Conservation (phyloP, 2,113 vertebrate genomes). For the Turnix velox region DNA sequence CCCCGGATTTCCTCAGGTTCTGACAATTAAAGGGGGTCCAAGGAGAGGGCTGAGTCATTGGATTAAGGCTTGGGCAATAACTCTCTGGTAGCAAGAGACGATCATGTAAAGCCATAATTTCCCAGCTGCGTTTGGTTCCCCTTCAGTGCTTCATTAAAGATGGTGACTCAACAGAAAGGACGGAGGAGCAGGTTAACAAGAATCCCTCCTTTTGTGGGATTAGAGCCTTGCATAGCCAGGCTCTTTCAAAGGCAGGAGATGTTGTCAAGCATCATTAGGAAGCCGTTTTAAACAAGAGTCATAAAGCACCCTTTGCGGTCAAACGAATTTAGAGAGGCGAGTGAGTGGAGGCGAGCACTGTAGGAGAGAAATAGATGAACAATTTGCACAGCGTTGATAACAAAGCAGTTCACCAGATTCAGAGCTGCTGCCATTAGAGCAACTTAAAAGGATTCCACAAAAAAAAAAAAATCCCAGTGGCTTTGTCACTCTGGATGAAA, state of each 20-base stretch:
- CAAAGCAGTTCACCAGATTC: slow-evolving; percentile 43
- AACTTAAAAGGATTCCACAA: slow-evolving; percentile 54
- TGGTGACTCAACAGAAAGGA: slow-evolving; percentile 62
- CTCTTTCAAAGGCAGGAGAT: slow-evolving; percentile 53
- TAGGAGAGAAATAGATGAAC: slow-evolving; percentile 52
- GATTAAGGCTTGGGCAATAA: slow-evolving; percentile 56
- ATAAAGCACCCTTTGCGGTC: slow-evolving; percentile 60
- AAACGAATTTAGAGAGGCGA: slow-evolving; percentile 45
- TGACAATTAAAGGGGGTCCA: slow-evolving; percentile 69
- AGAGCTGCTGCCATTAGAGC: slow-evolving; percentile 47
- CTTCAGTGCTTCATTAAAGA: slow-evolving; percentile 70
- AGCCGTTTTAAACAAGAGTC: slow-evolving; percentile 62
- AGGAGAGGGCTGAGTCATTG: slow-evolving; percentile 55
- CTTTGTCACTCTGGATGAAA: slow-evolving; percentile 44
- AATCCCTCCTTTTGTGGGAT: slow-evolving; percentile 65
- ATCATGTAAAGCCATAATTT: slow-evolving; percentile 66
- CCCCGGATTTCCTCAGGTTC: slow-evolving; percentile 60
- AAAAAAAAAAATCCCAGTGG: slow-evolving; percentile 49
- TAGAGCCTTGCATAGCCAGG: slow-evolving; percentile 41
- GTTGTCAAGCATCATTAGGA: slow-evolving; percentile 67
- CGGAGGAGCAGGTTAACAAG: slow-evolving; percentile 58
- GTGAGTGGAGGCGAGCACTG: slow-evolving; percentile 27
- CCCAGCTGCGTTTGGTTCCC: slow-evolving; percentile 52
- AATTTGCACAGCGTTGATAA: slow-evolving; percentile 48
- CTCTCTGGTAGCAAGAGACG: slow-evolving; percentile 49